Conservation (phyloP, 1,140 invertebrate genomes). For the Drosophila teissieri region DNA sequence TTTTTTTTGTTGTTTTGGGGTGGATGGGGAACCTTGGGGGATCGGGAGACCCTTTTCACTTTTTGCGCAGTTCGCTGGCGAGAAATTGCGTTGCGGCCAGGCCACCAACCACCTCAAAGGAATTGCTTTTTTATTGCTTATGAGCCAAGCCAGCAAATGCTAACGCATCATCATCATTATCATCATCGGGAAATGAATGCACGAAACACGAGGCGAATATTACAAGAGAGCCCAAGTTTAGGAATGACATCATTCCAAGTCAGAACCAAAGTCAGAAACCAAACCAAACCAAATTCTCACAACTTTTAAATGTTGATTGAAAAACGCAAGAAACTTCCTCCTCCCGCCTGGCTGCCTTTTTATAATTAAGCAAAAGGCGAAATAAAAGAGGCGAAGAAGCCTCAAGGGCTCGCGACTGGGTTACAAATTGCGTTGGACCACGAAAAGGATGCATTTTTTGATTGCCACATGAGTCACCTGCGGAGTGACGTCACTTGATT, state of each 20-base stretch:
- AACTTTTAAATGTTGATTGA: slow-evolving; percentile 59
- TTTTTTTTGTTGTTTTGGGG: slow-evolving; percentile 9
- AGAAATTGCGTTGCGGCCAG: slow-evolving; percentile 47
- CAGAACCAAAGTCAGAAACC: slow-evolving; percentile 4
- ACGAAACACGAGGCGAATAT: slow-evolving; percentile 50
- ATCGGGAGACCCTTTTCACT: slow-evolving; percentile 37
- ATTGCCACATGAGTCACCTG: slow-evolving; percentile 42
- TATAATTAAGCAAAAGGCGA: slow-evolving; percentile 42
- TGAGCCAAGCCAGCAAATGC: slow-evolving; percentile 41
- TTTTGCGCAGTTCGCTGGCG: slow-evolving; percentile 43
- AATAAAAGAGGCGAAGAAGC: slow-evolving; percentile 6
- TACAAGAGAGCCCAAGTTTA: slow-evolving; percentile 57
- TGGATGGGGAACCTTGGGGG: slow-evolving; percentile 6
- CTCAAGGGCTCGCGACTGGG: slow-evolving; percentile 30
- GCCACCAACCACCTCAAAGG: slow-evolving; percentile 43
- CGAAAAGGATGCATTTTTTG: slow-evolving; percentile 50
- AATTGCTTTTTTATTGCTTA: slow-evolving; percentile 62
- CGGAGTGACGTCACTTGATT: slow-evolving; percentile 28
- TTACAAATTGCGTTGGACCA: slow-evolving; percentile 49
- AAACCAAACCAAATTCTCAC: slow-evolving; percentile 30
- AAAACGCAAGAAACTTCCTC: slow-evolving; percentile 9
- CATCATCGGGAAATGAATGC: slow-evolving; percentile 42
- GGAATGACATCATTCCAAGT: slow-evolving; percentile 65
- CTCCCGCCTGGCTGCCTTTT: slow-evolving; percentile 23
- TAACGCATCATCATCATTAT: slow-evolving; percentile 43